These are phyloP conservation scores for Automeris io DNA, from an alignment of 2,888 invertebrate genomes.

Conservation along the genomic window DNA sequence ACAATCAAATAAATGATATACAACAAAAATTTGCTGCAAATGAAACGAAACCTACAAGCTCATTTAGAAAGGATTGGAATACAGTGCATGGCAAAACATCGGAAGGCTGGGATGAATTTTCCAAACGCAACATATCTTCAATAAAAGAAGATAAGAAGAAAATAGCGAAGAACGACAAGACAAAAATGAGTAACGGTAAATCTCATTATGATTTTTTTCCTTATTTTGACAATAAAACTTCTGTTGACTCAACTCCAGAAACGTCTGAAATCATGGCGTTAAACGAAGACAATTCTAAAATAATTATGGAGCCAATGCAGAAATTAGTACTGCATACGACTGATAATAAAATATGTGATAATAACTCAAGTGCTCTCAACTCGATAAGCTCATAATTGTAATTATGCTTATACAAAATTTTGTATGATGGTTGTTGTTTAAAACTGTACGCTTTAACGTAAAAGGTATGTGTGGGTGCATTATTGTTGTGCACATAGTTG, in stretches of 20 bases:
- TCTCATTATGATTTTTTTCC: conserved; percentile 66
- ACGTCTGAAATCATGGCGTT: conserved; percentile 19
- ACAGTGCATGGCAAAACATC: conserved; percentile 47
- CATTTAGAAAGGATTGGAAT: conserved; percentile 61
- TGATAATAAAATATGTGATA: conserved; percentile 75
- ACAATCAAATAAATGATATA: conserved; percentile 69
- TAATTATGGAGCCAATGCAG: conserved; percentile 74
- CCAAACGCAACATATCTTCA: conserved; percentile 57
- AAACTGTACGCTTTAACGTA: conserved; percentile 20
- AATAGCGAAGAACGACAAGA: conserved; percentile 44
- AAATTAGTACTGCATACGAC: conserved; percentile 72
- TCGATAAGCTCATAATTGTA: conserved; percentile 62
- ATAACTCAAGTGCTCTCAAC: conserved; percentile 69
- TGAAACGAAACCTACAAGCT: conserved; percentile 63
- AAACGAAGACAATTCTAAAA: conserved; percentile 59
- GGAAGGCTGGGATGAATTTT: conserved; percentile 63
- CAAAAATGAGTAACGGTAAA: conserved; percentile 55
- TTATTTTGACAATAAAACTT: conserved; percentile 63
- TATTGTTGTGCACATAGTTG: no score
- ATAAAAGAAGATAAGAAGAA: conserved; percentile 51
- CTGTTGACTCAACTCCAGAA: conserved; percentile 12
- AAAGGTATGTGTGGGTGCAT: conserved; percentile 20
- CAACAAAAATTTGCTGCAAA: conserved; percentile 58
- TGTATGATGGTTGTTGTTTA: conserved; percentile 39
- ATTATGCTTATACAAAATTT: conserved; percentile 54